A percentile compares a stretch with the other conserved stretches of the same genome.
Evolutionary conservation across 2,113 vertebrate genomes (phyloP).

Genomic region (Myotis brandtii): DNA sequence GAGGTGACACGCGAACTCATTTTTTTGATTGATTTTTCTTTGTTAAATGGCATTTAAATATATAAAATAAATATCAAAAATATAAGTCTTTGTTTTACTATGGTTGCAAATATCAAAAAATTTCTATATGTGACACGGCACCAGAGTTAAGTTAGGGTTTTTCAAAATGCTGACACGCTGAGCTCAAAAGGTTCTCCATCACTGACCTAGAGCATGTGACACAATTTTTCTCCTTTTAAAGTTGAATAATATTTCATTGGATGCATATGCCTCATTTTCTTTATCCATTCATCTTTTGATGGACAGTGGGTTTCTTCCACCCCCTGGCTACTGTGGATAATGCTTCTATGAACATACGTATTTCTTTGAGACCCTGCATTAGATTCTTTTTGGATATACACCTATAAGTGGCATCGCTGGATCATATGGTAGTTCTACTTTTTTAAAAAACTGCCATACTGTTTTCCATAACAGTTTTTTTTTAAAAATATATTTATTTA

Average conservation of each 20-base stretch:
- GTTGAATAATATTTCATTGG: neutral
- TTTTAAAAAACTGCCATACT: neutral
- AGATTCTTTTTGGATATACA: neutral
- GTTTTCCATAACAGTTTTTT: neutral
- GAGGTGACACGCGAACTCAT: too few relatives aligned
- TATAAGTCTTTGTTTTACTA: too few relatives aligned
- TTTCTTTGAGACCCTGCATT: neutral
- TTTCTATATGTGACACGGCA: too few relatives aligned
- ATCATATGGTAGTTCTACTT: neutral
- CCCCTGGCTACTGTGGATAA: neutral
- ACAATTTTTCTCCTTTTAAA: neutral
- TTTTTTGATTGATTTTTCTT: too few relatives aligned
- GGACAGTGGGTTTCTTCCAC: neutral
- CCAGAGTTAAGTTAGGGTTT: too few relatives aligned
- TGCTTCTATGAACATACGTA: neutral
- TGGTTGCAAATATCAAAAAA: too few relatives aligned
- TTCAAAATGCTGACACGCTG: too few relatives aligned
- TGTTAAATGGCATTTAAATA: too few relatives aligned
- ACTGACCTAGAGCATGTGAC: neutral
- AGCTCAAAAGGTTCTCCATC: too few relatives aligned
- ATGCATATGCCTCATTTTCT: neutral
- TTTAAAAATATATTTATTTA: too few relatives aligned
- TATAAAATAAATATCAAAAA: too few relatives aligned
- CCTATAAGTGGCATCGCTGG: neutral
- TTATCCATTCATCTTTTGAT: neutral